Conservation (phyloP, 2,888 invertebrate species). For the Kryphioiulus occultus region DNA sequence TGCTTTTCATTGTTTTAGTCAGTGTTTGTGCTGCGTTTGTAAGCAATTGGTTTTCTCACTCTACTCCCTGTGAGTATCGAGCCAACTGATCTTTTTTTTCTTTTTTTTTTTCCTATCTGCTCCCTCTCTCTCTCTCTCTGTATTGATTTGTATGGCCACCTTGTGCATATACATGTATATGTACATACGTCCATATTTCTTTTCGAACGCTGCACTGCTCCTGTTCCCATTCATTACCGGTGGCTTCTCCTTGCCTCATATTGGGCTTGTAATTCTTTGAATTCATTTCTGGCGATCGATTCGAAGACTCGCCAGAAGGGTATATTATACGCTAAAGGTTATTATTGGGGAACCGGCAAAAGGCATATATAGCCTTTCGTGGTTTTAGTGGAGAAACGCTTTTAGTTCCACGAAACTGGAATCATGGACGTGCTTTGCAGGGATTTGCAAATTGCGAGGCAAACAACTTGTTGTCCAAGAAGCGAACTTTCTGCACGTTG, state of each 20-base stretch:
- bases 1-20: conserved; percentile 22
- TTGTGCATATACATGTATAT: conserved; percentile 15
- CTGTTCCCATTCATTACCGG: not conserved
- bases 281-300: conserved; percentile 27
- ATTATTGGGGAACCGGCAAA: not conserved
- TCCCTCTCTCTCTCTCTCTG: not conserved
- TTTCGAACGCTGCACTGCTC: not conserved
- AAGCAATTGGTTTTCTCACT: conserved; percentile 31
- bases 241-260: not conserved
- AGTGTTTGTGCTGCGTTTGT: conserved; percentile 8
- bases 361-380: not conserved
- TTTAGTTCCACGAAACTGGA: not conserved
- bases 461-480: not conserved
- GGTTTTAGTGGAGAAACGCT: conserved; percentile 1
- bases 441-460: not conserved
- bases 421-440: not conserved
- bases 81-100: not conserved
- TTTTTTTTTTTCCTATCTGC: not conserved
- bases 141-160: conserved; percentile 21
- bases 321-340: conserved; percentile 26
- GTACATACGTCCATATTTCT: not conserved
- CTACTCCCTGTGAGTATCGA: conserved; percentile 13
- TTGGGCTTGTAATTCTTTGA: conserved; percentile 11
- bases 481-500: not conserved
- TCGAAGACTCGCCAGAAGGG: conserved; percentile 16